Percentiles rank a stretch among this genome's conserved stretches.
Conservation (phyloP, 2,113 vertebrate genomes). For the Corythornis vintsioides region DNA sequence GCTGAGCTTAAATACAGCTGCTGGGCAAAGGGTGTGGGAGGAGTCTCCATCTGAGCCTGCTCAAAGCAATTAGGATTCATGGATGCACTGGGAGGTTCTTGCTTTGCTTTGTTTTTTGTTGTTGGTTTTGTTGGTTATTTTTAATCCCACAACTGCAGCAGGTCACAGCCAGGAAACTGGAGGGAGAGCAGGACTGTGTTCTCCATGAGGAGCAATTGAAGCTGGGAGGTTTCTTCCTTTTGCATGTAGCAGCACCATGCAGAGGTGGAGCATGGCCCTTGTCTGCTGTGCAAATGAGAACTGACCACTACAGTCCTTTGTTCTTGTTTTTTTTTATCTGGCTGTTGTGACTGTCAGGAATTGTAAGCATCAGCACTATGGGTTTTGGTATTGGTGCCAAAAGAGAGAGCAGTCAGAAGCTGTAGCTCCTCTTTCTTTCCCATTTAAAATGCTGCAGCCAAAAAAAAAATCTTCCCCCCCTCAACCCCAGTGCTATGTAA, state of each 20-base stretch:
- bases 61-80: neutral
- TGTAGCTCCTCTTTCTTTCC: neutral
- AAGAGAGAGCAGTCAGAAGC: neutral
- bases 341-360: neutral
- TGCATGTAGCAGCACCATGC: neutral
- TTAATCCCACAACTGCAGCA: neutral
- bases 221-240: neutral
- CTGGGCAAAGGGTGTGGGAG: neutral
- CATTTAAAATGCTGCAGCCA: neutral
- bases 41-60: neutral
- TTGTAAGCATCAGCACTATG: neutral
- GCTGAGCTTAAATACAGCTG: neutral
- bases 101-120: neutral
- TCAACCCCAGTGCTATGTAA: neutral
- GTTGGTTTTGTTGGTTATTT: no score
- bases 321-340: neutral
- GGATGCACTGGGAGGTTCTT: neutral
- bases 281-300: neutral
- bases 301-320: neutral
- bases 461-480: neutral
- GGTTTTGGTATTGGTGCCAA: neutral
- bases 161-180: neutral
- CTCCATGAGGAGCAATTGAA: neutral
- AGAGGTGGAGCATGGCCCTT: rapidly evolving
- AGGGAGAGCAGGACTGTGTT: neutral